These are phyloP conservation scores for Otolemur garnettii DNA, from an alignment of 2,113 vertebrate species.

Conservation along the genomic window DNA sequence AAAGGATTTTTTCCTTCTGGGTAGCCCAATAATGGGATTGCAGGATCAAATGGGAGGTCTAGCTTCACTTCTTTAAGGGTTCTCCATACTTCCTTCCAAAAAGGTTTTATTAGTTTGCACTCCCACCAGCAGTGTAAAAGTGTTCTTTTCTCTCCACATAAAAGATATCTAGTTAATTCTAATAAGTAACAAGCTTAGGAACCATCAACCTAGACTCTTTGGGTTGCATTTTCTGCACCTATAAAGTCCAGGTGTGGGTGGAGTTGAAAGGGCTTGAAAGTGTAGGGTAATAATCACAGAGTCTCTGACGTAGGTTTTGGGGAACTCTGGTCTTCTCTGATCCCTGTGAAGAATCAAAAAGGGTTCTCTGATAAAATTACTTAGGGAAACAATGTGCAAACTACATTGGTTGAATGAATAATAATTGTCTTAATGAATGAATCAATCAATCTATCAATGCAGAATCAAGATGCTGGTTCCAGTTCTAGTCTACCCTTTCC, in stretches of 20 bases:
- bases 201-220: not conserved
- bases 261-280: not conserved
- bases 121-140: too few species aligned
- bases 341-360: not conserved
- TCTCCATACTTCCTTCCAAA: too few species aligned
- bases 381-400: slow-evolving; percentile 36
- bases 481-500: not conserved
- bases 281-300: not conserved
- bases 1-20: too few species aligned
- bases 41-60: too few species aligned
- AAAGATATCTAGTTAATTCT: not conserved
- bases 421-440: slow-evolving; percentile 47
- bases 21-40: too few species aligned
- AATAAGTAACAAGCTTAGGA: not conserved
- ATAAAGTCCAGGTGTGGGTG: not conserved
- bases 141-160: too few species aligned
- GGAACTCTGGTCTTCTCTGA: not conserved
- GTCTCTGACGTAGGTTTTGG: slow-evolving; percentile 9
- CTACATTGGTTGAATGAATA: not conserved
- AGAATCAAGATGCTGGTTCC: slow-evolving; percentile 43
- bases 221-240: not conserved
- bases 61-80: too few species aligned
- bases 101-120: too few species aligned
- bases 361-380: slow-evolving; percentile 21
- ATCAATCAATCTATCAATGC: slow-evolving; percentile 44